These are phyloP conservation scores for Momotus momota DNA, from an alignment of 2,797 vertebrate genomes.

Conservation along the genomic window DNA sequence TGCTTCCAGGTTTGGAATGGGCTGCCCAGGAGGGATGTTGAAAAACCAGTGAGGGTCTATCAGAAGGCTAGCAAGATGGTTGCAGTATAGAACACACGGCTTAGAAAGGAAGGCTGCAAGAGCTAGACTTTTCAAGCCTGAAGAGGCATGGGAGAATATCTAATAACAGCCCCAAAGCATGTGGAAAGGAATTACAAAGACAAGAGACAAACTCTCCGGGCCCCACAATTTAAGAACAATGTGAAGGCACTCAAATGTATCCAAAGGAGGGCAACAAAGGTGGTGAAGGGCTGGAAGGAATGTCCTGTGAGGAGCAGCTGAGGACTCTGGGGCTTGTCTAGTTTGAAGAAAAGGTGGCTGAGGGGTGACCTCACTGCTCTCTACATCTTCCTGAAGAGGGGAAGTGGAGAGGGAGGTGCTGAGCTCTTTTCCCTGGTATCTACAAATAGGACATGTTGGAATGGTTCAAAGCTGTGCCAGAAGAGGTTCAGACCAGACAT, in stretches of 20 bases:
- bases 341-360: neutral
- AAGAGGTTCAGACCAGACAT: neutral
- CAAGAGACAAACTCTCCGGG: neutral
- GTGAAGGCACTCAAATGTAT: neutral
- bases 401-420: neutral
- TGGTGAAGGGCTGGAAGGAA: neutral
- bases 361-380: neutral
- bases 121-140: neutral
- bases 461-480: too few relatives aligned
- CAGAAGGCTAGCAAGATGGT: neutral
- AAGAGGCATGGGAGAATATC: neutral
- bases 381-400: neutral
- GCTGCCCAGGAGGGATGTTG: neutral
- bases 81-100: fast-evolving
- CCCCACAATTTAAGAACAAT: neutral
- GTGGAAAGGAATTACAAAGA: neutral
- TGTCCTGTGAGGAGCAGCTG: neutral
- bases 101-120: neutral
- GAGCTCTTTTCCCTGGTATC: neutral
- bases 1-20: neutral
- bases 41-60: neutral
- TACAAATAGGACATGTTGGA: neutral
- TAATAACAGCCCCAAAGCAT: neutral
- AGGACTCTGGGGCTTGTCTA: neutral
- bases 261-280: neutral